These are phyloP conservation scores for Apantesis nais DNA, from an alignment of 2,888 invertebrate species.

Conservation along the genomic window DNA sequence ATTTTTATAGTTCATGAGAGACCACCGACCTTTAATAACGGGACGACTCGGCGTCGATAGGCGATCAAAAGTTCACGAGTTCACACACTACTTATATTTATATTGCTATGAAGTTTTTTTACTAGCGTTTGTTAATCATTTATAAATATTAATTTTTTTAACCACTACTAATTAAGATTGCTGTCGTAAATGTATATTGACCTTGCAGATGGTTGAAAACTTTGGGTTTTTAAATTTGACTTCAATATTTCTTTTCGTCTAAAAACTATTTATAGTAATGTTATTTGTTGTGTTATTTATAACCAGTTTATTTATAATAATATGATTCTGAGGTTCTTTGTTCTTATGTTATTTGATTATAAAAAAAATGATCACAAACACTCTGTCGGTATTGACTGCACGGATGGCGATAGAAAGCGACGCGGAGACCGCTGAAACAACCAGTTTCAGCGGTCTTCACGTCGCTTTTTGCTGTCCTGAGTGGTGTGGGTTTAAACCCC, in stretches of 20 bases:
- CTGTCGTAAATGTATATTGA: neutral
- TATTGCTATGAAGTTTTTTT: neutral
- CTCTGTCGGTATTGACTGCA: no score
- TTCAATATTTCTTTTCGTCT: neutral
- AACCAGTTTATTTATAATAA: neutral
- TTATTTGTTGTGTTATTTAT: neutral
- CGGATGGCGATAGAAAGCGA: no score
- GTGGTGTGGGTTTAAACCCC: no score
- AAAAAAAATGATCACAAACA: no score
- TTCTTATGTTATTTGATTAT: no score
- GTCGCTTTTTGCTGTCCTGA: no score
- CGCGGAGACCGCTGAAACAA: no score
- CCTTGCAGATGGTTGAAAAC: neutral
- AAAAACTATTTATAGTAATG: neutral
- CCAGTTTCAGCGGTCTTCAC: no score
- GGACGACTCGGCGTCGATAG: neutral
- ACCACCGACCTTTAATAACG: slow-evolving; percentile 9
- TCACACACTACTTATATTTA: slow-evolving; percentile 5
- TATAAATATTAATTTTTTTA: neutral
- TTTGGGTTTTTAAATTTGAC: neutral
- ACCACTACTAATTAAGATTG: neutral
- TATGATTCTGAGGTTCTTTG: no score
- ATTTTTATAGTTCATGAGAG: slow-evolving; percentile 7
- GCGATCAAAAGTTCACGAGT: slow-evolving; percentile 13
- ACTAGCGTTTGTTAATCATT: neutral